Conservation (phyloP, 1,140 invertebrate genomes). For the Hetaerina americana region DNA sequence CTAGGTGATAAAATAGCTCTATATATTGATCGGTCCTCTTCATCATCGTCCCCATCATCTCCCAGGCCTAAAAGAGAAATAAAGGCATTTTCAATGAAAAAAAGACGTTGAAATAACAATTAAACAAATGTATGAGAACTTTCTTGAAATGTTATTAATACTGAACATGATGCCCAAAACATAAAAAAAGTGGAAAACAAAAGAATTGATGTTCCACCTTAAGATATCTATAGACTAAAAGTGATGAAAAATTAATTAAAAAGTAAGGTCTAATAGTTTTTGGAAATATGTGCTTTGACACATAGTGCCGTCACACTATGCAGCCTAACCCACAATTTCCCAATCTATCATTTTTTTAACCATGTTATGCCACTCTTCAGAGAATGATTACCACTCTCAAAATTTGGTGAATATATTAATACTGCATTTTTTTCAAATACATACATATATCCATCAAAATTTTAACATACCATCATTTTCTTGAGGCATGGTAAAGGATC, state of each 20-base stretch:
- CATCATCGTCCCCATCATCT: background rate
- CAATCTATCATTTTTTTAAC: too few relatives aligned
- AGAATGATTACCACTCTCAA: too few relatives aligned
- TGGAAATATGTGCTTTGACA: too few relatives aligned
- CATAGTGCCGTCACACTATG: too few relatives aligned
- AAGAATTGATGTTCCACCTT: too few relatives aligned
- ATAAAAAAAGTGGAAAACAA: background rate
- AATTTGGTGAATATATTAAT: too few relatives aligned
- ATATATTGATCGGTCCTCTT: background rate
- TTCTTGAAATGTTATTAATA: background rate
- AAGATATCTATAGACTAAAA: background rate
- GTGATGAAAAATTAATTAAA: background rate
- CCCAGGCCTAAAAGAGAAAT: background rate
- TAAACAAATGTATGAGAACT: background rate
- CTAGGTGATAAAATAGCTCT: background rate
- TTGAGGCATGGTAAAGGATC: background rate
- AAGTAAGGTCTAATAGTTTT: background rate
- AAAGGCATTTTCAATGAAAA: too few relatives aligned
- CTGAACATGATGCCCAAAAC: too few relatives aligned
- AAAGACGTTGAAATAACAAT: background rate
- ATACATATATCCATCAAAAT: background rate
- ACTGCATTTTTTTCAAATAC: too few relatives aligned
- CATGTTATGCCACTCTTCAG: too few relatives aligned
- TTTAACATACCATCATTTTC: slow-evolving; percentile 1
- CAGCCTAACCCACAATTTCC: too few relatives aligned